Base-by-base conservation (phyloP, 2,113 vertebrate genomes). In the Pseudorasbora parva region DNA sequence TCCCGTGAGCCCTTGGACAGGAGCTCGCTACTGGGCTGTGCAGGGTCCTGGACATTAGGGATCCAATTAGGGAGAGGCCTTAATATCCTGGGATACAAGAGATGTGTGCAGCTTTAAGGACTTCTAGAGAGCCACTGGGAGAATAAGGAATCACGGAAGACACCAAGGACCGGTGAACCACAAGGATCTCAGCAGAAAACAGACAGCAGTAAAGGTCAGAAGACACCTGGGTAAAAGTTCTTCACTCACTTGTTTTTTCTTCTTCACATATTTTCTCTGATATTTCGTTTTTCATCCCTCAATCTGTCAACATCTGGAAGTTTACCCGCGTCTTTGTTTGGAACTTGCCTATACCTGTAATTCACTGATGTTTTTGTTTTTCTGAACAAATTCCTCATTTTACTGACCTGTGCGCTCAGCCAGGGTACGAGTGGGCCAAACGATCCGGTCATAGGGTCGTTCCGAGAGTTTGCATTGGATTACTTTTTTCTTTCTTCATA, bases 51-150 rank as follows among this genome's bases (percentile, higher is more conserved):
- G 84, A 86, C 72, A 78, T 60, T 86, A 80, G 72, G 25, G 33
- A 76, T 80, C 73, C 75, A 17, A 66, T 62, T 74, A 88, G 37
- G 78, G 84, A 82, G 76, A 88, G 79, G 64, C 73, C 60, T 84
- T 85, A 57, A 69, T 41, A 23, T 84, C 86, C 73, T 76, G 76
- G 87, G 88, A 90, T 79, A 88, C 56, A 85, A 84, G 89, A 90
- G 78, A 93, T 93, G 90, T 92, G 27, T 56, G 30, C 27, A 62
- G 77, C 88, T 86, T 89, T 89, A 89, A 82, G 87, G 78, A 87
- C 68, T 73, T 59, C 25, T 69, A 56, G n/a, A 82, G 75, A 82
- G 9, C 62, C 59, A 14, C 45, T 27, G 68, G 43, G 64, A 56
- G 56, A 62, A 37, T 66, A 30, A 76, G 27, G 59, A 64, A 51